Evolutionary conservation across 2,797 vertebrate species (phyloP).

Genomic region (Sebastes cheni): DNA sequence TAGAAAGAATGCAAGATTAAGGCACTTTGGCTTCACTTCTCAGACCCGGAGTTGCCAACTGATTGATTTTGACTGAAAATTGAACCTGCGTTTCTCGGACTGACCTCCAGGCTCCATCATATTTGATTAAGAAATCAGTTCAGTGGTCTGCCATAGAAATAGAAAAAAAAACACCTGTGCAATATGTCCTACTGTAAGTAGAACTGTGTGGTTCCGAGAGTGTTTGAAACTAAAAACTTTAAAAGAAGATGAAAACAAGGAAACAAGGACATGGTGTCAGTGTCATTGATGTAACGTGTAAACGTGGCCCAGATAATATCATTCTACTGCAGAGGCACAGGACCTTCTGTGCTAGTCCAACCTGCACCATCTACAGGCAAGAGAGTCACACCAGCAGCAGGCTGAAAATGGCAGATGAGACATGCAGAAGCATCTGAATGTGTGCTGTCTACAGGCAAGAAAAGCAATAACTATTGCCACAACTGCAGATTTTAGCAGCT

Average conservation of each 20-base stretch:
- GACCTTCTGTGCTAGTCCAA: not conserved
- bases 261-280: not conserved
- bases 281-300: not conserved
- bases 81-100: not conserved
- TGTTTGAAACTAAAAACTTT: not conserved
- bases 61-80: not conserved
- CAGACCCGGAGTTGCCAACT: too few species aligned
- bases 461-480: not conserved
- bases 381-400: constrained; percentile 6
- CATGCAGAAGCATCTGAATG: not conserved
- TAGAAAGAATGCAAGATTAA: too few species aligned
- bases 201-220: not conserved
- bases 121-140: not conserved
- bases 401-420: not conserved
- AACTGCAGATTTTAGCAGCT: not conserved
- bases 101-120: not conserved
- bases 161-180: not conserved
- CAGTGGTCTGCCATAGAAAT: too few species aligned
- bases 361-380: not conserved
- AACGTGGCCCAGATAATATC: not conserved
- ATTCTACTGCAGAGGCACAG: not conserved
- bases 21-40: too few species aligned
- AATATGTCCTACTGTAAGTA: not conserved
- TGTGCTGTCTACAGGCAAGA: constrained; percentile 1
- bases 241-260: not conserved